Conservation (phyloP, 2,888 invertebrate species). For the Pachydiplax longipennis region DNA sequence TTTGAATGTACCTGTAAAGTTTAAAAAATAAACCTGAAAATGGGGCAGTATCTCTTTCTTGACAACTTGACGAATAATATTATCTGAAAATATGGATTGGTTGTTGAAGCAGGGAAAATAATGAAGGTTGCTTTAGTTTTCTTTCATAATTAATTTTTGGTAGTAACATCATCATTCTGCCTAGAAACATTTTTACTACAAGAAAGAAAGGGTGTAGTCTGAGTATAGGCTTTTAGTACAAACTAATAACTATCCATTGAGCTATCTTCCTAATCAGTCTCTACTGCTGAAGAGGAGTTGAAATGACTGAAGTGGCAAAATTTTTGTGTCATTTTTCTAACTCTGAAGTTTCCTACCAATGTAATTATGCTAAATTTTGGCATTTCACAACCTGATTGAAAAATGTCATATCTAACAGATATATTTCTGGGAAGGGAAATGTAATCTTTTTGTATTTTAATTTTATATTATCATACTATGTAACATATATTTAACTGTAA, state of each 20-base stretch:
- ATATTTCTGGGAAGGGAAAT: slow-evolving; percentile 35
- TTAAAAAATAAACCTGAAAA: neutral
- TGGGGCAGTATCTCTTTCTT: neutral
- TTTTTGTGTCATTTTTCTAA: slow-evolving; percentile 18
- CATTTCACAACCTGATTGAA: neutral
- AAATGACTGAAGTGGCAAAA: slow-evolving; percentile 35
- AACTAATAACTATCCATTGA: slow-evolving; percentile 22
- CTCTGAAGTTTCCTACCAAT: slow-evolving; percentile 28
- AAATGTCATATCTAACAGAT: slow-evolving; percentile 36
- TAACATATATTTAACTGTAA: slow-evolving; percentile 13
- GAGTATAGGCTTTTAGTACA: slow-evolving; percentile 41
- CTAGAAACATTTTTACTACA: neutral
- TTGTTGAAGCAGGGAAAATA: neutral
- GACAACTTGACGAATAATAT: neutral
- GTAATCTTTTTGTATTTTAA: slow-evolving; percentile 29
- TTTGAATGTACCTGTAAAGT: neutral
- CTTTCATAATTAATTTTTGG: neutral
- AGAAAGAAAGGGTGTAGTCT: slow-evolving; percentile 33
- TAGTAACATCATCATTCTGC: neutral
- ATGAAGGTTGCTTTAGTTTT: neutral
- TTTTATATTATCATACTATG: neutral
- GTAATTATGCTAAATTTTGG: slow-evolving; percentile 10
- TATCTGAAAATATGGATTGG: neutral
- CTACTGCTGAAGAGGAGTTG: neutral
- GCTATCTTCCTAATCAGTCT: slow-evolving; percentile 41